Evolutionary conservation across 1,140 invertebrate species (phyloP).

Genomic region (Belonocnema kinseyi): DNA sequence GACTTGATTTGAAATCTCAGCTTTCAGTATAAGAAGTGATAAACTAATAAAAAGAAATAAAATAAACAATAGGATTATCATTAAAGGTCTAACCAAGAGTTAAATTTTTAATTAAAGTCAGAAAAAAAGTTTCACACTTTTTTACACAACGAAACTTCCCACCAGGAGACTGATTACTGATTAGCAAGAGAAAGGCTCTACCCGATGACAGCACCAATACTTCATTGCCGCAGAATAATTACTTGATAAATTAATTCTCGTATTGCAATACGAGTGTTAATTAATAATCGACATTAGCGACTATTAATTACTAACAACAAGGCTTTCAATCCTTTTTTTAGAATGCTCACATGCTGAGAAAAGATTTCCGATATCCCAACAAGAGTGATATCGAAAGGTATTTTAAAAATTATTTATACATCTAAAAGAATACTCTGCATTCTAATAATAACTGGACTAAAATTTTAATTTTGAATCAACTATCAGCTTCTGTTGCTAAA

Average conservation of each 20-base stretch:
- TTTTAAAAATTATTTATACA: background rate
- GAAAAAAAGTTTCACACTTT: background rate
- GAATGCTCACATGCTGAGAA: conserved; percentile 22
- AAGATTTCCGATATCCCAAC: background rate
- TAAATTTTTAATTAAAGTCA: background rate
- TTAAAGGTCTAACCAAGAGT: too few species aligned
- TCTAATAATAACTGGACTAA: too few species aligned
- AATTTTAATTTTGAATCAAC: too few species aligned
- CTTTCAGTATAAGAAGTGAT: too few species aligned
- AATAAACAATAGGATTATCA: background rate
- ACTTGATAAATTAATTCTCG: conserved; percentile 16
- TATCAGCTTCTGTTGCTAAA: too few species aligned
- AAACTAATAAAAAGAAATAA: background rate
- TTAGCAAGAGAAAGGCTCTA: conserved; percentile 8
- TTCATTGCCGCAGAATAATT: conserved; percentile 2
- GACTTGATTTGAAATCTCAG: background rate
- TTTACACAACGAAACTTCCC: background rate
- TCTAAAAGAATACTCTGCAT: too few species aligned
- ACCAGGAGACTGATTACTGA: background rate
- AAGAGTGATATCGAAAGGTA: background rate
- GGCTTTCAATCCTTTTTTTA: background rate
- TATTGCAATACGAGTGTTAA: conserved; percentile 2
- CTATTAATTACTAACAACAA: conserved; percentile 8
- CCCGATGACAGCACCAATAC: background rate
- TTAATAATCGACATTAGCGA: conserved; percentile 18